Conservation (phyloP, 2,888 invertebrate genomes). For the Siphlonurus alternatus region DNA sequence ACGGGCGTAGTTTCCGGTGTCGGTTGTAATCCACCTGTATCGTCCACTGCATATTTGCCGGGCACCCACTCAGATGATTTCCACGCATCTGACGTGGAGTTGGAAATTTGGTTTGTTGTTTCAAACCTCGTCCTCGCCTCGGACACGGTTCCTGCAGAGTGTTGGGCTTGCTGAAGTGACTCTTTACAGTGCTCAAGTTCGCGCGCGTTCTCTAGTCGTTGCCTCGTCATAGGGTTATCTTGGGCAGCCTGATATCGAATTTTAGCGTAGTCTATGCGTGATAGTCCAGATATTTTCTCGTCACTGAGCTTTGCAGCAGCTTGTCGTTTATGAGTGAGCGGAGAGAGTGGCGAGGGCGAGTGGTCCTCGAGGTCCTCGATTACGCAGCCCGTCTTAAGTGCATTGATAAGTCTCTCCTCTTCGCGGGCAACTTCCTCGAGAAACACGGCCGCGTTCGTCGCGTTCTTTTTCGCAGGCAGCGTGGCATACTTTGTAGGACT, state of each 20-base stretch:
- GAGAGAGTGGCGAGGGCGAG: slow-evolving; percentile 13
- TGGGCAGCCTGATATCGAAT: slow-evolving; percentile 42
- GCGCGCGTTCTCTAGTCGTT: slow-evolving; percentile 24
- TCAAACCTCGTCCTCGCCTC: slow-evolving; percentile 21
- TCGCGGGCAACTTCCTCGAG: slow-evolving; percentile 61
- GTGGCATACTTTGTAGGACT: slow-evolving; percentile 14
- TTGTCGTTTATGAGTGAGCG: not conserved
- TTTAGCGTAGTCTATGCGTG: slow-evolving; percentile 46
- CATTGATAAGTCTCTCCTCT: slow-evolving; percentile 61
- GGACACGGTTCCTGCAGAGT: slow-evolving; percentile 16
- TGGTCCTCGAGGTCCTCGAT: slow-evolving; percentile 37
- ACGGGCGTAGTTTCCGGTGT: slow-evolving; percentile 18
- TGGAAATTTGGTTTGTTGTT: slow-evolving; percentile 11
- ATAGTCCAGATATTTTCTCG: slow-evolving; percentile 24
- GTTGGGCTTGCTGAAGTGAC: slow-evolving; percentile 9
- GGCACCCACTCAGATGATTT: slow-evolving; percentile 11
- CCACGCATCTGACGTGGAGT: slow-evolving; percentile 14
- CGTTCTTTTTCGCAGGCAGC: slow-evolving; percentile 14
- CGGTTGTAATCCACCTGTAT: slow-evolving; percentile 13
- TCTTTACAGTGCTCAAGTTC: slow-evolving; percentile 22
- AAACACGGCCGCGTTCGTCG: slow-evolving; percentile 22
- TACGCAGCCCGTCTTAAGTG: slow-evolving; percentile 53
- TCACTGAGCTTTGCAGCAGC: not conserved
- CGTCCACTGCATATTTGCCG: slow-evolving; percentile 12
- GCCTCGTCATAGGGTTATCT: slow-evolving; percentile 27